These are phyloP conservation scores for Phaetusa simplex DNA, from an alignment of 2,113 vertebrate genomes.

Conservation along the genomic window DNA sequence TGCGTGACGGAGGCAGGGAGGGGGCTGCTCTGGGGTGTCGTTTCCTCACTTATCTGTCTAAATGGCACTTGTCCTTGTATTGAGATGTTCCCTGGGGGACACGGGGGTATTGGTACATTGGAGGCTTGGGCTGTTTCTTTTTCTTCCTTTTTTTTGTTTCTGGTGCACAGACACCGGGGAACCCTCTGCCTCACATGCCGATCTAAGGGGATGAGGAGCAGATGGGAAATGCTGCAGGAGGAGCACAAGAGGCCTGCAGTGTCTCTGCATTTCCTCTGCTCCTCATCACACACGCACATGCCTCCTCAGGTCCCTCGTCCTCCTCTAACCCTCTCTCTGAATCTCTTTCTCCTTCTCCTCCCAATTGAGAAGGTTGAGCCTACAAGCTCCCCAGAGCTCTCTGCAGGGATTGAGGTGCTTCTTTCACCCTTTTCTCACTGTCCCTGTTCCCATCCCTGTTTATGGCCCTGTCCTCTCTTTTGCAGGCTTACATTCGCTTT, in stretches of 20 bases:
- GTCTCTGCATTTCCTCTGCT: background rate
- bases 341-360: background rate
- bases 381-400: background rate
- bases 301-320: background rate
- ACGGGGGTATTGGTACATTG: fast-evolving
- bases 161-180: background rate
- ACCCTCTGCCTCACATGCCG: background rate
- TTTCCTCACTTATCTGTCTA: background rate
- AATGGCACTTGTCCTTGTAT: background rate
- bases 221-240: background rate
- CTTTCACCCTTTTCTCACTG: background rate
- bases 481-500: background rate
- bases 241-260: background rate
- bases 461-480: background rate
- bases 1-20: background rate
- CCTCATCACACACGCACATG: background rate
- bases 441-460: background rate
- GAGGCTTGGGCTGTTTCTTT: background rate
- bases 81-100: background rate
- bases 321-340: background rate
- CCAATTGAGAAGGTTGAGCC: background rate
- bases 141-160: background rate
- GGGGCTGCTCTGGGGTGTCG: background rate
- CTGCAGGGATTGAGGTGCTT: background rate
- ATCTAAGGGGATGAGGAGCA: background rate